Base-by-base conservation (phyloP, 2,113 vertebrate species). In the Brachyistius frenatus region DNA sequence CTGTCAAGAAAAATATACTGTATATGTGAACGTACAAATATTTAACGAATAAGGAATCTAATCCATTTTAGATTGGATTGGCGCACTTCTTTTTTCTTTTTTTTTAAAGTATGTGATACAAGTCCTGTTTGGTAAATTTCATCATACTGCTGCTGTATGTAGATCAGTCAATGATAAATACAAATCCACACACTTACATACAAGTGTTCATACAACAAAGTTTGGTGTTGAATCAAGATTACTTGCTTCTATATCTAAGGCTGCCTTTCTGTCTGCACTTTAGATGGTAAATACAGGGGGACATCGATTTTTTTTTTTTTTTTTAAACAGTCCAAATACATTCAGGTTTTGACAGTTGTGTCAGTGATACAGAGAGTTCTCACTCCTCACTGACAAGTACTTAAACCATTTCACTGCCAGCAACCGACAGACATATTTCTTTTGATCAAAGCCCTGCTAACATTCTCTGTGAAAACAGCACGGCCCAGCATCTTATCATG, bases 371-470 rank as follows among this genome's bases (percentile, higher is more conserved):
- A 75, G 58, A 49, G 39, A 54, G 30, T 58, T 71, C 32, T 65
- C 23, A 36, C n/a, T 41, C 31, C 50, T 50, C 33, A 3, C 39
- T 55, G 30, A 55, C 16, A 33, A 32, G 36, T 5, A 14, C 63
- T 44, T 63, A 36, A 46, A 33, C 30, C 7, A 32, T 49, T 61
- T 36, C 32, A 31, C 37, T 73, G 64, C 60, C 55, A 57, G 66
- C 52, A 66, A 49, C 53, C 47, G 47, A 13, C 44, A n/a, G 16
- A 58, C 39, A 62, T 31, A 14, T 37, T 74, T 68, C 41, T 76
- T 67, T 44, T 58, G 52, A 87, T 87, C 35, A 83, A 79, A 81
- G 65, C 46, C 1, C 2, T 35, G 14, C 30, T 15, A 63, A 61
- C 16, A 11, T 57, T 47, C 15, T 3, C 50, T 30, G 37, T 66